Evolutionary conservation across 2,888 invertebrate genomes (phyloP).

Genomic region (Sialis lutaria): DNA sequence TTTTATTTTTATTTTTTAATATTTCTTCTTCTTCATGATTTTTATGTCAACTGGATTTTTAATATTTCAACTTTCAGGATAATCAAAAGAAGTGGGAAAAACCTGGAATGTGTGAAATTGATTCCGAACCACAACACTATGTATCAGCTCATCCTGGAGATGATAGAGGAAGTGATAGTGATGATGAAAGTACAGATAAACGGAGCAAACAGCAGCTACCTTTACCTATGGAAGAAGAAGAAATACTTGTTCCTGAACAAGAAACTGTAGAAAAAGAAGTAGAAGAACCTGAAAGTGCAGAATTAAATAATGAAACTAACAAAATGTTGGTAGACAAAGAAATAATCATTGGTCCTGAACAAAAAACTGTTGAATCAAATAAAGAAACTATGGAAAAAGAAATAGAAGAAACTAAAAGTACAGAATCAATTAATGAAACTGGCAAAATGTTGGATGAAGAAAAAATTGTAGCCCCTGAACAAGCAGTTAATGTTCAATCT

Average conservation of each 20-base stretch:
- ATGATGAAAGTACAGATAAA: constrained; percentile 28
- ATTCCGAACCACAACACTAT: constrained; percentile 34
- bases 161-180: constrained; percentile 40
- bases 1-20: neutral
- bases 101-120: constrained; percentile 36
- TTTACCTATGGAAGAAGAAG: constrained; percentile 7
- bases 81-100: constrained; percentile 36
- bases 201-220: neutral
- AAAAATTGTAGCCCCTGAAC: neutral
- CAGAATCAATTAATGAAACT: neutral
- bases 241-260: neutral
- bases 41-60: no score
- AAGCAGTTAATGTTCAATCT: neutral
- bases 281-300: neutral
- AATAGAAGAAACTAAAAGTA: neutral
- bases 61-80: constrained; percentile 20
- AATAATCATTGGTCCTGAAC: neutral
- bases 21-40: constrained; percentile 1
- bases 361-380: neutral
- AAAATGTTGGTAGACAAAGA: constrained; percentile 6
- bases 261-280: neutral
- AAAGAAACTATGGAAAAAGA: neutral
- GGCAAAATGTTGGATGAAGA: constrained; percentile 3
- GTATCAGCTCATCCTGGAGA: constrained; percentile 51
- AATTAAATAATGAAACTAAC: neutral